Base-by-base conservation (phyloP, 2,888 invertebrate species). In the Anarsia innoxiella region DNA sequence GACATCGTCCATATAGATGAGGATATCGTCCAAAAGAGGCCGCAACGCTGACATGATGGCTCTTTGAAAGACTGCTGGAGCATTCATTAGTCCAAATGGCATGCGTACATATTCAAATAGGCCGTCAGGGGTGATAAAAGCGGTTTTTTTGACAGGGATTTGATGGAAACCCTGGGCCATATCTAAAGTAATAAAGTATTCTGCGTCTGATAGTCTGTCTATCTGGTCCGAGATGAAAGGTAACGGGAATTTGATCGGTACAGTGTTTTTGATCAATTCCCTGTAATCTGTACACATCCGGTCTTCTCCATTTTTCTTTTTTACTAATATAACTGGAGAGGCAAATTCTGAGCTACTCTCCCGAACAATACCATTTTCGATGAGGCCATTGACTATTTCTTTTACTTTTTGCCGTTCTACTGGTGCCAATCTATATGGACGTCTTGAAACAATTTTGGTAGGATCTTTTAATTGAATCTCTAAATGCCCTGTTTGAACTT, bases 301-400 rank as follows among this genome's bases (percentile, higher is more conserved):
- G 33, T 59, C 56, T 9, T 46, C 42, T 10, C 51, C 49, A 29
- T 53, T 47, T 16, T 46, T 40, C 31, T 53, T 50, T 29, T 45
- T 43, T 2, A 46, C 46, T 9, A 51, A 29, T 10, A 53, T 36
- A 2, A 53, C 41, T 5, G 61, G 62, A 19, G 64, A 64, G 0
- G 60, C 50, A 30, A 37, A 62, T 1, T 51, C 45, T 1, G 59
- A 60, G 9, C 41, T 45, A 12, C 57, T 59, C 39, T 56, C 55
- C 0, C 51, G 44, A 1, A 62, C 44, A 9, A 65, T 60, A 1
- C 49, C 41, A n/a, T 57, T 37, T 0, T 53, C 45, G 0, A 56
- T 23, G 10, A 65, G 35, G 1, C 59, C 56, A 0, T 41, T 29
- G 0, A 61, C 26, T 1, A 59, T 64, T 0, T 9, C 26, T 0